These are phyloP conservation scores for Sphaerophoria taeniata DNA, from an alignment of 2,888 invertebrate genomes.

Conservation along the genomic window DNA sequence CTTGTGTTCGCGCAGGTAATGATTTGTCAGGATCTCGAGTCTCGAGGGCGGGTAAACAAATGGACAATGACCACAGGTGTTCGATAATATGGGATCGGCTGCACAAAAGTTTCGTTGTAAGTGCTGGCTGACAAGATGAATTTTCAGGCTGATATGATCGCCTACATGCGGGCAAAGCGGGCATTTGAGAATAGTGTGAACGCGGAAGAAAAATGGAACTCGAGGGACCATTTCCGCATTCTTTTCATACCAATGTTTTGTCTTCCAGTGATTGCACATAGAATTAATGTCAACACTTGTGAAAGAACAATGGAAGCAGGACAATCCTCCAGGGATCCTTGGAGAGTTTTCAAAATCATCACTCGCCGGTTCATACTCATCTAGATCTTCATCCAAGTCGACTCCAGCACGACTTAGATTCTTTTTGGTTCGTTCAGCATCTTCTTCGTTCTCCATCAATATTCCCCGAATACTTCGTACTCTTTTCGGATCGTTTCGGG, in stretches of 20 bases:
- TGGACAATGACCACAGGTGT: constrained; percentile 78
- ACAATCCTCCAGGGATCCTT: constrained; percentile 72
- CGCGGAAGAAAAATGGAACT: constrained; percentile 78
- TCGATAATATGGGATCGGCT: constrained; percentile 75
- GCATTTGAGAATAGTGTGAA: constrained; percentile 77
- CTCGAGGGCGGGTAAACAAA: constrained; percentile 65
- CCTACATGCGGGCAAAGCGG: constrained; percentile 77
- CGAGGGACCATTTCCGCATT: constrained; percentile 72
- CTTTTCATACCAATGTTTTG: constrained; percentile 75
- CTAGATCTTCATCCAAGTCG: constrained; percentile 49
- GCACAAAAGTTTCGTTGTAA: constrained; percentile 80
- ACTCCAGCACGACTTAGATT: constrained; percentile 51
- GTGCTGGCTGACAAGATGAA: constrained; percentile 76
- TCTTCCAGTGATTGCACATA: constrained; percentile 70
- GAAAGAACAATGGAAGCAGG: constrained; percentile 77
- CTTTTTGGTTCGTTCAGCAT: constrained; percentile 57
- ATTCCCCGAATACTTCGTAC: constrained; percentile 86
- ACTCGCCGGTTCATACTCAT: constrained; percentile 53
- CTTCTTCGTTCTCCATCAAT: constrained; percentile 84
- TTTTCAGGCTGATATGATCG: constrained; percentile 75
- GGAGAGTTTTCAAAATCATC: constrained; percentile 36
- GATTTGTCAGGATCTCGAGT: constrained; percentile 70
- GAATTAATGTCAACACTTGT: constrained; percentile 71
- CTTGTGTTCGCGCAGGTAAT: constrained; percentile 76
- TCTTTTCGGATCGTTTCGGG: constrained; percentile 84